phyloP scores from a whole-genome alignment of 1,140 invertebrate genomes.

The Aphidius gifuensis region DNA sequence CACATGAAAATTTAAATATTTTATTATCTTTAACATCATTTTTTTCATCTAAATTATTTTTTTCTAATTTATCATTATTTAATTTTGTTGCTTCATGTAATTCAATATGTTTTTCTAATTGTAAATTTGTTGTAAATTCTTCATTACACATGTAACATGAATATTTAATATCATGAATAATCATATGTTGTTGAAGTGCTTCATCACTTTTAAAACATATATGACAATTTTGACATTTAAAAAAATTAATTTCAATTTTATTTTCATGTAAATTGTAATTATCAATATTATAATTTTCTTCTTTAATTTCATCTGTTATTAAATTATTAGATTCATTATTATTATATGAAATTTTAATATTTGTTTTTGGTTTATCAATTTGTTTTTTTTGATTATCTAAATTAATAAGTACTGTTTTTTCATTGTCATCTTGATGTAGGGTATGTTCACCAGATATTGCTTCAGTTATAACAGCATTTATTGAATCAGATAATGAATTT shows the following conservation, averaged over 20 bases:
- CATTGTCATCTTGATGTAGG: not conserved
- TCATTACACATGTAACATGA: conserved; percentile 43
- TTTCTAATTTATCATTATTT: not conserved
- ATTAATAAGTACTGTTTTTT: not conserved
- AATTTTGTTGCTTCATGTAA: not conserved
- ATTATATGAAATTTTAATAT: conserved; percentile 7
- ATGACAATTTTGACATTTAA: not conserved
- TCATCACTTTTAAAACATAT: not conserved
- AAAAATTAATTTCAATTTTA: not conserved
- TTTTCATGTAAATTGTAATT: not conserved
- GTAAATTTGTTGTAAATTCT: conserved; percentile 35
- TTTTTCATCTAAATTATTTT: conserved; percentile 7
- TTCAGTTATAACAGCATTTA: conserved; percentile 23
- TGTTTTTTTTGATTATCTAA: not conserved
- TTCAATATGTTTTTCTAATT: conserved; percentile 37
- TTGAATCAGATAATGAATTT: conserved; percentile 21
- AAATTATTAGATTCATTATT: not conserved
- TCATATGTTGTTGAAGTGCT: conserved; percentile 37
- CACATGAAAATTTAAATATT: conserved; percentile 39
- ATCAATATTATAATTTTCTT: conserved; percentile 6
- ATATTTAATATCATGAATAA: conserved; percentile 38
- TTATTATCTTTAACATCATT: conserved; percentile 25
- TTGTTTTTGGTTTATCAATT: not conserved
- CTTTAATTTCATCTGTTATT: conserved; percentile 5
- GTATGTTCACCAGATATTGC: conserved; percentile 22